phyloP scores from a whole-genome alignment of 2,797 vertebrate genomes.

The Falco naumanni region DNA sequence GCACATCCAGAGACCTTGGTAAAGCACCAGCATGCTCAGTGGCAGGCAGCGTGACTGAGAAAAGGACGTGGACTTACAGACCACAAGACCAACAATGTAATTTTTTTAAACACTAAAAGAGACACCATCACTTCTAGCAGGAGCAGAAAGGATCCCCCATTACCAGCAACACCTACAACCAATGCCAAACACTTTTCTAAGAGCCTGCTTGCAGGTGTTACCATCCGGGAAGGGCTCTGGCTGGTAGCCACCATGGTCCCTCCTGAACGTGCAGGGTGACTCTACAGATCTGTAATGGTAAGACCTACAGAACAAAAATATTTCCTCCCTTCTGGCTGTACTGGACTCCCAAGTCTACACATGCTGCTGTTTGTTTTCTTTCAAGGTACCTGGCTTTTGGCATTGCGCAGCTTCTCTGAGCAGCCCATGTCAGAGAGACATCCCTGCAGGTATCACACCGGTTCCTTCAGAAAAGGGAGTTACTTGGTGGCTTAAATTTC shows the following conservation, averaged over 20 bases:
- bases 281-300: neutral
- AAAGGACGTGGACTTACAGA: neutral
- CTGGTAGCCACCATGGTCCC: neutral
- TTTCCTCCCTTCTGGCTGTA: neutral
- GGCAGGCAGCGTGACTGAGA: neutral
- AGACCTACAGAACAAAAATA: neutral
- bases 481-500: neutral
- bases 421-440: neutral
- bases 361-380: neutral
- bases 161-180: neutral
- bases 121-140: neutral
- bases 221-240: neutral
- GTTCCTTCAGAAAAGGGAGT: neutral
- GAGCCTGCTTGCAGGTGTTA: neutral
- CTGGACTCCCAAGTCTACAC: neutral
- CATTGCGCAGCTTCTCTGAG: neutral
- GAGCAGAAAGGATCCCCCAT: neutral
- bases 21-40: neutral
- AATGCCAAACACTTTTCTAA: neutral
- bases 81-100: neutral
- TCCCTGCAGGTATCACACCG: neutral
- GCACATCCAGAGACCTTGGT: neutral
- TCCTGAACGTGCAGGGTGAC: neutral
- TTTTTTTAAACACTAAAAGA: neutral
- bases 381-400: neutral